A percentile compares a stretch with the other conserved stretches of the same genome.
These are phyloP conservation scores for Hymenochirus boettgeri DNA, from an alignment of 2,113 vertebrate species.

Conservation along the genomic window DNA sequence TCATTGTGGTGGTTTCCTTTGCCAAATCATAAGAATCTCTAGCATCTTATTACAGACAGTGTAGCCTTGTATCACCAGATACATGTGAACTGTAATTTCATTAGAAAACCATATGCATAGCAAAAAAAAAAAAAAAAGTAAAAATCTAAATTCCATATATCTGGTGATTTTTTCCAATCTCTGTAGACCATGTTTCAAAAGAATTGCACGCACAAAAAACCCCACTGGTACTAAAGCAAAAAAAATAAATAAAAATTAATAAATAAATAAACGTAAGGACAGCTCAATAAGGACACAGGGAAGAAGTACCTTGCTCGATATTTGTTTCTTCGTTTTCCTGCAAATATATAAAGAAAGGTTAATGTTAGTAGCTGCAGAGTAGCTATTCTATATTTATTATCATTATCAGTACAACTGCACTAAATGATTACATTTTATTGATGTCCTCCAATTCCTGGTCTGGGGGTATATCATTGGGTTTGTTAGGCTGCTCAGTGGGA, in stretches of 20 bases:
- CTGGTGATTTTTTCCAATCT: constrained; percentile 73
- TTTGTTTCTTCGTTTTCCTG: constrained; percentile 65
- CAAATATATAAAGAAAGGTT: too few relatives aligned
- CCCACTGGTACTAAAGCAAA: constrained; percentile 27
- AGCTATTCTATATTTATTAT: too few relatives aligned
- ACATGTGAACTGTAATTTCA: constrained; percentile 44
- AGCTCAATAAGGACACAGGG: constrained; percentile 36
- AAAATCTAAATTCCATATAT: constrained; percentile 51
- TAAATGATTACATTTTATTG: too few relatives aligned
- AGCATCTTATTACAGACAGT: constrained; percentile 14
- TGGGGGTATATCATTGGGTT: too few relatives aligned
- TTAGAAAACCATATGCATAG: too few relatives aligned
- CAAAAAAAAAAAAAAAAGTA: too few relatives aligned
- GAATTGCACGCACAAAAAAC: constrained; percentile 49
- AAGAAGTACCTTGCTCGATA: constrained; percentile 84
- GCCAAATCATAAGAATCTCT: background rate
- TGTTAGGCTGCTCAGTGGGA: too few relatives aligned
- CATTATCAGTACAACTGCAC: too few relatives aligned
- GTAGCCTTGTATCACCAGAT: constrained; percentile 60
- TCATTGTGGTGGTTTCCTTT: background rate
- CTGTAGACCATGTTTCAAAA: constrained; percentile 60
- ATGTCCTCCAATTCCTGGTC: too few relatives aligned
- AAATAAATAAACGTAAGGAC: constrained; percentile 53
- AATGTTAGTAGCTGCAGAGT: too few relatives aligned
- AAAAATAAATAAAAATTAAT: constrained; percentile 40